Base-by-base conservation (phyloP, 1,140 invertebrate species). In the Stegodyphus dumicola region DNA sequence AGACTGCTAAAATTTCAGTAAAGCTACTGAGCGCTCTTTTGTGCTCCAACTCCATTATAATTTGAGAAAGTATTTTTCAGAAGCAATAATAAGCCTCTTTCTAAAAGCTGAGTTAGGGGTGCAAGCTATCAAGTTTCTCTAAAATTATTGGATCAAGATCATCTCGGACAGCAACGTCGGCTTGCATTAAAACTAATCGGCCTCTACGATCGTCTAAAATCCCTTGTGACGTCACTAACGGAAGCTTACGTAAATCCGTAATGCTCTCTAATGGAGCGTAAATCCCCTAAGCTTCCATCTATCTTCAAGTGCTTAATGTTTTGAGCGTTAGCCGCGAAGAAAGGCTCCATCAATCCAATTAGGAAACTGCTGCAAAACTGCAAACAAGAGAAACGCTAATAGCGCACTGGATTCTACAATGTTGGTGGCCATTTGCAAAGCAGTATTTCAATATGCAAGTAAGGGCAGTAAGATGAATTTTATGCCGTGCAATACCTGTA, bases 231-330 rank as follows among this genome's bases (percentile, higher is more conserved):
- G 76, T 77, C 76, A 75, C 53, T 60, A 60, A 75, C 73, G 54
- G n/a, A 18, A 49, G 76, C 76, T 77, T 53, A 77, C 64, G 76
- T 67, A 77, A 77, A 77, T 77, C 76, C 76, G 76, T 77, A 77
- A 77, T 77, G 76, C 76, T 67, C 76, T 77, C 66, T 79, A 79
- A 79, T 79, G 77, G 66, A 79, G 49, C 77, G 10, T 66, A 79
- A 79, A 79, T 79, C 77, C 77, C 77, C 67, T 70, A 79, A 79
- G 77, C 77, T 70, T 79, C 52, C 77, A 79, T 79, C 67, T 70
- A 79, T 79, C 77, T 70, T 33, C 10, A 18, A 56, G 77, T 70
- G 53, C 77, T 79, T 79, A 79, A 79, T 79, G 77, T 79, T 77
- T 77, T 67, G 76, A 77, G 76, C 64, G 64, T 53, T 77, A 77